Evolutionary conservation across 2,113 vertebrate genomes (phyloP).

Genomic region (Hiodon alosoides): DNA sequence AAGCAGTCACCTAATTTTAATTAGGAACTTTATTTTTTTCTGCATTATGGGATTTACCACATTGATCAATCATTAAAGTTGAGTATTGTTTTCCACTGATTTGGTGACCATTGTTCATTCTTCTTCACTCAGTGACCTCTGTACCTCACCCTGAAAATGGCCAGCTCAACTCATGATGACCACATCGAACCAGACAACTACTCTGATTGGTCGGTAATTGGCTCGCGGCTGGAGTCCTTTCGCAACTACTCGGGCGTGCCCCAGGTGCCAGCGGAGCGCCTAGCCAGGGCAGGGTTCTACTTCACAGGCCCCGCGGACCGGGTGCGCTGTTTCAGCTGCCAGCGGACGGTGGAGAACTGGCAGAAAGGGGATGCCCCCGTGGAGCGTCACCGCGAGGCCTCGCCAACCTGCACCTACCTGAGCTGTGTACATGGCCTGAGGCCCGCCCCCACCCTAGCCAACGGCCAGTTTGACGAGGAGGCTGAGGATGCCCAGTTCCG

Average conservation of each 20-base stretch:
- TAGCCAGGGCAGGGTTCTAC: conserved; percentile 83
- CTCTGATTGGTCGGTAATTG: conserved; percentile 56
- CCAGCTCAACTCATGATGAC: conserved; percentile 40
- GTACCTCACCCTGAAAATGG: conserved; percentile 42
- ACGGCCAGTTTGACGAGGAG: conserved; percentile 44
- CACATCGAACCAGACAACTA: conserved; percentile 49
- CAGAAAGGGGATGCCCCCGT: conserved; percentile 66
- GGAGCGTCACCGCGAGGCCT: conserved; percentile 72
- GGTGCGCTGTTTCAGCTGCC: conserved; percentile 85
- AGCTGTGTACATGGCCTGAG: conserved; percentile 46
- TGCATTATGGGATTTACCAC: background rate
- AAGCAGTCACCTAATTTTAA: background rate
- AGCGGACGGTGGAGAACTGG: conserved; percentile 74
- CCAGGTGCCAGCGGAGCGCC: conserved; percentile 59
- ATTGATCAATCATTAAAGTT: background rate
- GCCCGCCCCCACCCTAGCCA: background rate
- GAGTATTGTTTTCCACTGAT: background rate
- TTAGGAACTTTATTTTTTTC: background rate
- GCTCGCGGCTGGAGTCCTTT: conserved; percentile 69
- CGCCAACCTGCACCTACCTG: conserved; percentile 75
- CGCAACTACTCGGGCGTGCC: conserved; percentile 58
- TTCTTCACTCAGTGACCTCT: background rate
- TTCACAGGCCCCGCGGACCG: conserved; percentile 78
- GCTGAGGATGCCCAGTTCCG: conserved; percentile 50
- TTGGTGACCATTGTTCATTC: background rate